phyloP scores from a whole-genome alignment of 2,888 invertebrate species.

The Lucinisca nassula region DNA sequence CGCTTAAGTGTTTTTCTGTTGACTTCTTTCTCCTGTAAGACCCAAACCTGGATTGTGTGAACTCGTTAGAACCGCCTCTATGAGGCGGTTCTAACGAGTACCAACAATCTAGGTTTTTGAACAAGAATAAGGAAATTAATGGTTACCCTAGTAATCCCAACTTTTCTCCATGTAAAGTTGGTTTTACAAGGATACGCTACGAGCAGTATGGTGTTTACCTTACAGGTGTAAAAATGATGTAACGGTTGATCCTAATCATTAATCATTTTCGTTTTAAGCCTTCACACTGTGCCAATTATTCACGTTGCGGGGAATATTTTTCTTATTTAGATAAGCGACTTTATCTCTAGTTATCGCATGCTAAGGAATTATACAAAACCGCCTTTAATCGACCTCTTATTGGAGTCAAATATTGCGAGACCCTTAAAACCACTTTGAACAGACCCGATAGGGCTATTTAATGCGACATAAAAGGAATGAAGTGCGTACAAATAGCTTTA shows the following conservation, averaged over 20 bases:
- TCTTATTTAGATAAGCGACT: conserved; percentile 57
- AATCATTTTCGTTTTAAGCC: not conserved
- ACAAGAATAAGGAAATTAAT: no score
- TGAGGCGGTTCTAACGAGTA: no score
- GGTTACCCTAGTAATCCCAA: no score
- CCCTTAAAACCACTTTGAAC: conserved; percentile 65
- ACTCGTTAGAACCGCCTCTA: no score
- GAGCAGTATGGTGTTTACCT: no score
- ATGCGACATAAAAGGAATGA: conserved; percentile 47
- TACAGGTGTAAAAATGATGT: no score
- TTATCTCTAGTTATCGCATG: conserved; percentile 40
- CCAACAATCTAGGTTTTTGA: no score
- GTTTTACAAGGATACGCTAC: no score
- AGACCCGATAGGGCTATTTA: conserved; percentile 68
- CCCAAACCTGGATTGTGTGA: no score
- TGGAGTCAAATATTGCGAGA: conserved; percentile 63
- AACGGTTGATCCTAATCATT: not conserved
- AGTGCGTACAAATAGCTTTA: conserved; percentile 64
- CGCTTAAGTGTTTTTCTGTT: no score
- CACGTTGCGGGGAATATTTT: conserved; percentile 29
- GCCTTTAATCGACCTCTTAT: conserved; percentile 59
- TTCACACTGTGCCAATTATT: conserved; percentile 24
- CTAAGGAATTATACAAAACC: conserved; percentile 32
- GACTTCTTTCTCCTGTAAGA: no score
- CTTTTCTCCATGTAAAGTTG: no score